Evolutionary conservation across 2,888 invertebrate genomes (phyloP).

Genomic region (Eilema depressum): DNA sequence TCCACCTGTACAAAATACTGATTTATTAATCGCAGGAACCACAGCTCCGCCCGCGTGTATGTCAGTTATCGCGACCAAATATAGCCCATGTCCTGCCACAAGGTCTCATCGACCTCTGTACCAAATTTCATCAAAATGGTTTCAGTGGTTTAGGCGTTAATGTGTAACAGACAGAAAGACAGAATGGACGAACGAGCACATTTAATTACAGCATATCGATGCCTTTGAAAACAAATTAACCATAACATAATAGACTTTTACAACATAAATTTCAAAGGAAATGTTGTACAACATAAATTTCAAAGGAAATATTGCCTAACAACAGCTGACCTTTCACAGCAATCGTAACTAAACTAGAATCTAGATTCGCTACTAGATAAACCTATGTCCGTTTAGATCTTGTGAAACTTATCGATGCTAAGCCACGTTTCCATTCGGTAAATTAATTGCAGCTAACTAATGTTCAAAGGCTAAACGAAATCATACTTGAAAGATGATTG

Average conservation of each 20-base stretch:
- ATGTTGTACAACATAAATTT: constrained; percentile 62
- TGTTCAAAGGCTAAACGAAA: neutral
- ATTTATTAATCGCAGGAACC: no score
- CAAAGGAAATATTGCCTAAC: constrained; percentile 56
- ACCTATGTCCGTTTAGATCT: constrained; percentile 58
- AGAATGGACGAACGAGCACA: no score
- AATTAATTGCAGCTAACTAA: neutral
- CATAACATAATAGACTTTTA: neutral
- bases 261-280: constrained; percentile 50
- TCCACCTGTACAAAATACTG: no score
- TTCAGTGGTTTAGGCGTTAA: no score
- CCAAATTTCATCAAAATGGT: no score
- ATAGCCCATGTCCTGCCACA: no score
- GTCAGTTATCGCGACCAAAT: no score
- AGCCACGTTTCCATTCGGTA: constrained; percentile 10
- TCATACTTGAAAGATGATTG: constrained; percentile 24
- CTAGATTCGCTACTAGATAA: constrained; percentile 77
- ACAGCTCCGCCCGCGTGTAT: no score
- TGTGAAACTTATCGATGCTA: constrained; percentile 59
- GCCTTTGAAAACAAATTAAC: neutral
- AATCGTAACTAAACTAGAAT: constrained; percentile 73
- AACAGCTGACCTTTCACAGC: constrained; percentile 76
- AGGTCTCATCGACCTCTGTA: no score
- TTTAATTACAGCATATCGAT: no score
- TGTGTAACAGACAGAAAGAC: no score